Percentiles rank a stretch among this genome's conserved stretches.
Evolutionary conservation across 2,797 vertebrate species (phyloP).

Genomic region (Eurystomus glaucurus): DNA sequence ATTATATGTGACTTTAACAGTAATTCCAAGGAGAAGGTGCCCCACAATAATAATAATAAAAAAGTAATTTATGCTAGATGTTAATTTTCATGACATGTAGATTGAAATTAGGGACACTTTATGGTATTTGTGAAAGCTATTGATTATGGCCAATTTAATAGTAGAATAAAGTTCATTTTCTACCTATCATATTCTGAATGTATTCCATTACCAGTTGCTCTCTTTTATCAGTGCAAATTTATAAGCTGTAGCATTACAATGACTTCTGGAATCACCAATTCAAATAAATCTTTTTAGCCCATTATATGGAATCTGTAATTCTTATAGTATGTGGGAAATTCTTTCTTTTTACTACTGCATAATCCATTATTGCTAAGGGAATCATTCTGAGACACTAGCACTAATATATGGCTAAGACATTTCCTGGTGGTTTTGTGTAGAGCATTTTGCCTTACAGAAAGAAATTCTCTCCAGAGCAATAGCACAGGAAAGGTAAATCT

Average conservation of each 20-base stretch:
- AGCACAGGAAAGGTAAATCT: neutral
- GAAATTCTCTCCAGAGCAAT: neutral
- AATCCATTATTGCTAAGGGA: slow-evolving; percentile 36
- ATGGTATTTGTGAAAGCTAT: slow-evolving; percentile 48
- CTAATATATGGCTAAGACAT: slow-evolving; percentile 22
- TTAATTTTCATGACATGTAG: neutral
- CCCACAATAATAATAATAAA: neutral
- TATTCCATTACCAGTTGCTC: slow-evolving; percentile 23
- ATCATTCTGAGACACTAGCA: slow-evolving; percentile 25
- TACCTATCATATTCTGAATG: slow-evolving; percentile 22
- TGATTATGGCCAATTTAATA: slow-evolving; percentile 35
- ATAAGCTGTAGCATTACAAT: slow-evolving; percentile 33
- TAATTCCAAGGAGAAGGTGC: slow-evolving; percentile 42
- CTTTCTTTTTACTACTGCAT: slow-evolving; percentile 29
- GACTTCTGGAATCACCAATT: slow-evolving; percentile 55
- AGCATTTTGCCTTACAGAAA: neutral
- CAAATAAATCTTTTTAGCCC: slow-evolving; percentile 53
- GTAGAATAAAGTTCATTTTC: slow-evolving; percentile 61
- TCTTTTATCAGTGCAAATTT: slow-evolving; percentile 41
- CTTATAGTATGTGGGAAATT: slow-evolving; percentile 4
- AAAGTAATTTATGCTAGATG: slow-evolving; percentile 31
- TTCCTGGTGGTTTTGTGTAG: slow-evolving; percentile 5
- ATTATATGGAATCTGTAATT: slow-evolving; percentile 38
- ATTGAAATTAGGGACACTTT: slow-evolving; percentile 49
- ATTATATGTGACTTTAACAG: slow-evolving; percentile 41